Conservation (phyloP, 2,797 vertebrate genomes). For the Danio albolineatus region DNA sequence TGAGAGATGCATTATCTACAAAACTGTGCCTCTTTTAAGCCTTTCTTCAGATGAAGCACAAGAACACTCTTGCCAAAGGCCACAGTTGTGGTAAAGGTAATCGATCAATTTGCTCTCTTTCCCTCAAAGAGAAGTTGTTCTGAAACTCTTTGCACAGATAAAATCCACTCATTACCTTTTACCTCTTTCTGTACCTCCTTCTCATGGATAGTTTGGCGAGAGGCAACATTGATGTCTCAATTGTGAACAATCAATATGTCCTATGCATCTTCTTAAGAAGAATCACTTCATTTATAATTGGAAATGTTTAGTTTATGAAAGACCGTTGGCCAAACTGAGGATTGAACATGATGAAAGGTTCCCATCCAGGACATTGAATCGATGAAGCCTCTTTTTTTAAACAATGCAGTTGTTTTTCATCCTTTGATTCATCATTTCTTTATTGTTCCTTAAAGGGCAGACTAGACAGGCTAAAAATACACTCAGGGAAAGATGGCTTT, state of each 20-base stretch:
- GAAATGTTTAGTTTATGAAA: conserved; percentile 4
- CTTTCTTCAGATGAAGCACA: conserved; percentile 16
- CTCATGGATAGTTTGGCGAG: conserved; percentile 47
- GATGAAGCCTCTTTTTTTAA: not conserved
- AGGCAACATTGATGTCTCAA: conserved; percentile 52
- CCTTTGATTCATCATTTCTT: conserved; percentile 1
- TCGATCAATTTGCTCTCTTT: conserved; percentile 39
- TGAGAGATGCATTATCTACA: conserved; percentile 15
- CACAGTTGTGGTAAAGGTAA: not conserved
- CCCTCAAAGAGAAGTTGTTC: conserved; percentile 18
- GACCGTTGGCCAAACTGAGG: not conserved
- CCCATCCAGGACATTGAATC: not conserved
- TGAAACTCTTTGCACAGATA: conserved; percentile 13
- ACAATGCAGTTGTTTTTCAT: not conserved
- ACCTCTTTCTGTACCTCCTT: conserved; percentile 23
- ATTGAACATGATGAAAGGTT: not conserved
- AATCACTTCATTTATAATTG: conserved; percentile 36
- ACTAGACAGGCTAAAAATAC: conserved; percentile 28
- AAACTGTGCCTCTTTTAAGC: conserved; percentile 3
- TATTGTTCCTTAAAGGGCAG: conserved; percentile 21
- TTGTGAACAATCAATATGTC: conserved; percentile 48
- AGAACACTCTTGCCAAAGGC: conserved; percentile 22
- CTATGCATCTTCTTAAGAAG: conserved; percentile 26
- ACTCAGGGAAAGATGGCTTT: conserved; percentile 51
- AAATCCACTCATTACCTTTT: conserved; percentile 42